phyloP scores from a whole-genome alignment of 2,797 vertebrate genomes.

The Parambassis ranga region DNA sequence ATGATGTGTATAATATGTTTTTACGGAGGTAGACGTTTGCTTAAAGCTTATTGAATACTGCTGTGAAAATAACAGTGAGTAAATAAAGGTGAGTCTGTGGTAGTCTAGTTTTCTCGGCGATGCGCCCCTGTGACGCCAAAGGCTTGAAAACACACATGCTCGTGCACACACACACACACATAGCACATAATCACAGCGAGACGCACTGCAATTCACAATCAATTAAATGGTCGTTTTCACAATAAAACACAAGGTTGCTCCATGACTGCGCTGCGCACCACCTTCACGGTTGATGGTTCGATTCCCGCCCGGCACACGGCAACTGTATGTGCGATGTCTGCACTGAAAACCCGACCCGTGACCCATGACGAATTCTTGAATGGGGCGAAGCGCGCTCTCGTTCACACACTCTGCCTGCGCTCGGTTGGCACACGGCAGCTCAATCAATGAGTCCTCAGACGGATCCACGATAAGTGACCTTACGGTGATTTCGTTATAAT shows the following conservation, averaged over 20 bases:
- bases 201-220: not conserved
- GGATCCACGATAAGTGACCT: not conserved
- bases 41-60: not conserved
- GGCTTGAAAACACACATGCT: not conserved
- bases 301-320: not conserved
- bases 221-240: not conserved
- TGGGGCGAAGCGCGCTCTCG: conserved; percentile 44
- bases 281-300: not conserved
- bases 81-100: not conserved
- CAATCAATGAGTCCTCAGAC: not conserved
- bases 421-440: conserved; percentile 1
- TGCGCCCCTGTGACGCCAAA: conserved; percentile 42
- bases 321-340: not conserved
- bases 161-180: not conserved
- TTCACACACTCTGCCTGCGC: conserved; percentile 1
- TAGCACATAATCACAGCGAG: not conserved
- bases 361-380: conserved; percentile 46
- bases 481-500: not conserved
- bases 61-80: conserved; percentile 2
- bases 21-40: not conserved
- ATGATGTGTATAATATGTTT: not conserved
- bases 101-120: conserved; percentile 61
- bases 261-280: not conserved
- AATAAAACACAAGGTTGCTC: not conserved
- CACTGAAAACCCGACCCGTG: conserved; percentile 17